A percentile compares a stretch with the other conserved stretches of the same genome.
phyloP scores from a whole-genome alignment of 2,888 invertebrate species.

The Drosophila seclusa region DNA sequence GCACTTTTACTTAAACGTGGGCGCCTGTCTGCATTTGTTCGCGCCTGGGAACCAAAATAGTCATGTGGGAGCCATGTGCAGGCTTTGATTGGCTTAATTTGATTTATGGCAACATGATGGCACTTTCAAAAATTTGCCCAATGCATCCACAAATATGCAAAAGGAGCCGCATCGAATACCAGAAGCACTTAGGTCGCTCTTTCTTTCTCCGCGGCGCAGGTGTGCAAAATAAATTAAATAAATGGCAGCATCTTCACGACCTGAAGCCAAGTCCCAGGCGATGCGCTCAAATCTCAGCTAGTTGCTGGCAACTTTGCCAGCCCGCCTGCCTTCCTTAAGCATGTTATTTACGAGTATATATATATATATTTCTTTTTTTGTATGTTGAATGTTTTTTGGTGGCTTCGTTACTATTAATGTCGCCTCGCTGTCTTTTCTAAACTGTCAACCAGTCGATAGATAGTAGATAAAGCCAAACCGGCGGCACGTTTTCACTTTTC shows the following conservation, averaged over 20 bases:
- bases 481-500: constrained; percentile 75
- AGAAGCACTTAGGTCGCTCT: constrained; percentile 59
- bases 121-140: constrained; percentile 57
- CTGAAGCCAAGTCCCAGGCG: constrained; percentile 21
- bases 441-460: constrained; percentile 71
- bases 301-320: constrained; percentile 19
- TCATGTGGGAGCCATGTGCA: constrained; percentile 49
- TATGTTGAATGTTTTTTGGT: constrained; percentile 27
- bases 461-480: constrained; percentile 53
- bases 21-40: constrained; percentile 45
- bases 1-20: constrained; percentile 53
- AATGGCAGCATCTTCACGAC: constrained; percentile 46
- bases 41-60: constrained; percentile 51
- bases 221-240: constrained; percentile 81
- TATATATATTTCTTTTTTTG: background rate
- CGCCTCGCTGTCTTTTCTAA: constrained; percentile 66
- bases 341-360: constrained; percentile 29
- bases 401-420: constrained; percentile 36
- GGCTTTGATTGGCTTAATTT: constrained; percentile 73
- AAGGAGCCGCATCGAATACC: constrained; percentile 53
- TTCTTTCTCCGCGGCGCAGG: constrained; percentile 62
- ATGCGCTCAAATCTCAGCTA: constrained; percentile 54
- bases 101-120: constrained; percentile 59
- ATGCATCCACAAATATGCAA: constrained; percentile 56
- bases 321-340: constrained; percentile 35